Evolutionary conservation across 2,888 invertebrate species (phyloP).

Genomic region (Ariolimax columbianus): DNA sequence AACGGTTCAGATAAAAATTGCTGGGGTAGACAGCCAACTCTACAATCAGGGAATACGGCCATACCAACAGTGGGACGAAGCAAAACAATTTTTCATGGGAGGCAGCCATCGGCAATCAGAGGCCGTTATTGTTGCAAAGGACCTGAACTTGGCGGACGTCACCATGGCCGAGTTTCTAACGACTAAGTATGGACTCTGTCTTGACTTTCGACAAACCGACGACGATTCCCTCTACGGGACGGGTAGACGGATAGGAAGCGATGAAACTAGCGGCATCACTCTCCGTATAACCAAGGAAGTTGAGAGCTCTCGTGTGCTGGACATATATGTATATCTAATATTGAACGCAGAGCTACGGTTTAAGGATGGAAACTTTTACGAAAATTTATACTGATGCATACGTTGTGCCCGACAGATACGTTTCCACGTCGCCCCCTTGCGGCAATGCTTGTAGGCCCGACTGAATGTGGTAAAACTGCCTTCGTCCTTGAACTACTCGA

Average conservation of each 20-base stretch:
- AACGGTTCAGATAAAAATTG: neutral
- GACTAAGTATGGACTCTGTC: conserved; percentile 4
- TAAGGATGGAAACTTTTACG: neutral
- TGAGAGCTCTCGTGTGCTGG: neutral
- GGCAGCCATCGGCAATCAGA: neutral
- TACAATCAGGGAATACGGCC: neutral
- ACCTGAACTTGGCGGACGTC: neutral
- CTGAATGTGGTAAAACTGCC: neutral
- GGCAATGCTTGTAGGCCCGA: neutral
- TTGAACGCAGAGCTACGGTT: neutral
- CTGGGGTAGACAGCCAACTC: neutral
- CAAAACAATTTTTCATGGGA: neutral
- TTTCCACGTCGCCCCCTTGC: neutral
- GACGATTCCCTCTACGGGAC: neutral
- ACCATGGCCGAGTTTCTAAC: neutral
- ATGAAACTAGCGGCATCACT: neutral
- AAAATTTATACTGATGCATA: neutral
- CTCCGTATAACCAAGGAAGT: neutral
- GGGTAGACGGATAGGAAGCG: neutral
- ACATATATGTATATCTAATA: neutral
- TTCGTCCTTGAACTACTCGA: neutral
- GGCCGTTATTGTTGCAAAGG: neutral
- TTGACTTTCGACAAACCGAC: neutral
- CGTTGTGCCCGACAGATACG: no score
- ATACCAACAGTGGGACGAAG: neutral